phyloP scores from a whole-genome alignment of 1,140 invertebrate species.

The Tetramorium alpestre region DNA sequence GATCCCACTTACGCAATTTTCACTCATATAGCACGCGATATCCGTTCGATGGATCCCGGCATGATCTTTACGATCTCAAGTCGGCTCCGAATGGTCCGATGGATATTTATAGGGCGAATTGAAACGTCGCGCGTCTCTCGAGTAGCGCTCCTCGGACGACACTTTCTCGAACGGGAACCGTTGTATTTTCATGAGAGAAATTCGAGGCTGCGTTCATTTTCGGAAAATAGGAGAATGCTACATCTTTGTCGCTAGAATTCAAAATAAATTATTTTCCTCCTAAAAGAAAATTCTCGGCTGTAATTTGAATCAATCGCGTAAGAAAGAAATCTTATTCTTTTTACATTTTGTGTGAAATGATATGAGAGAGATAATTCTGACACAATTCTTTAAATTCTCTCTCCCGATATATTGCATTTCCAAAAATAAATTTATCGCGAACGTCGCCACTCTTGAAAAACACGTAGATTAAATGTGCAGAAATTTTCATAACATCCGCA shows the following conservation, averaged over 20 bases:
- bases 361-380: not conserved
- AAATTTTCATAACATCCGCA: not conserved
- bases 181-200: not conserved
- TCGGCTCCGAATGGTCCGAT: not conserved
- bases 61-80: not conserved
- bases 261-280: not conserved
- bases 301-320: not conserved
- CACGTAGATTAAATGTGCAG: not conserved
- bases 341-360: not conserved
- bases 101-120: not conserved
- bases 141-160: too few relatives aligned
- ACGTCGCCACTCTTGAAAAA: not conserved
- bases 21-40: slow-evolving; percentile 14
- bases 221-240: not conserved
- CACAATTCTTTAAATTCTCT: too few relatives aligned
- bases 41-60: not conserved
- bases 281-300: not conserved
- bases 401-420: not conserved
- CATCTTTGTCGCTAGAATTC: not conserved
- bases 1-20: slow-evolving; percentile 39
- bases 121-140: not conserved
- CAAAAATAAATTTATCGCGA: not conserved
- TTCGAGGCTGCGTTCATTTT: not conserved
- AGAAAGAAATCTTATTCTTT: not conserved
- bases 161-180: not conserved